A percentile compares a stretch with the other conserved stretches of the same genome.
Conservation (phyloP, 2,113 vertebrate species). For the Chinchilla lanigera region DNA sequence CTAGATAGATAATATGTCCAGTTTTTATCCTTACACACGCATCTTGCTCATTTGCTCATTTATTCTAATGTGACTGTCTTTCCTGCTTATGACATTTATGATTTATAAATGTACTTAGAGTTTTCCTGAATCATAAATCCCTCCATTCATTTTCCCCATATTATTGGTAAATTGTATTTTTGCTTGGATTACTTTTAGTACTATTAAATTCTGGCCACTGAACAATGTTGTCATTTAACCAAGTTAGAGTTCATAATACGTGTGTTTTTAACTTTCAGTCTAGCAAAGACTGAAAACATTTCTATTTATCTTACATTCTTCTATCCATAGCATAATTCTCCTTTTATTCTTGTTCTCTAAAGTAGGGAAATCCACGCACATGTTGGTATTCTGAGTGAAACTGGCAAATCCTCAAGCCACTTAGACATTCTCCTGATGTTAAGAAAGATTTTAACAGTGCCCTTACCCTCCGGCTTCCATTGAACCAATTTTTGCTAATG, state of each 20-base stretch:
- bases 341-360: not conserved
- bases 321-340: not conserved
- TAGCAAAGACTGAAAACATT: slow-evolving; percentile 22
- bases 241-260: slow-evolving; percentile 11
- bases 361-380: not conserved
- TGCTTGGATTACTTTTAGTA: slow-evolving; percentile 7
- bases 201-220: slow-evolving; percentile 37
- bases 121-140: not conserved
- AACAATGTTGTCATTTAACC: not conserved
- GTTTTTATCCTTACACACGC: not conserved
- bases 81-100: not conserved
- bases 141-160: not conserved
- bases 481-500: slow-evolving; percentile 38
- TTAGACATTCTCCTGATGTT: not conserved
- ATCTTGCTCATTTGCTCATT: slow-evolving; percentile 33
- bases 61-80: not conserved
- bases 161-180: slow-evolving; percentile 6
- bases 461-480: not conserved
- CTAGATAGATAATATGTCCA: not conserved
- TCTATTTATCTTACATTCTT: slow-evolving; percentile 28
- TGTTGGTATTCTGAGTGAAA: not conserved
- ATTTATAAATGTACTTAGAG: not conserved
- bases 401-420: not conserved
- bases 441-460: not conserved
- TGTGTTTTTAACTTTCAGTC: slow-evolving; percentile 32